Conservation (phyloP, 1,140 invertebrate genomes). For the Aphidius ervi region DNA sequence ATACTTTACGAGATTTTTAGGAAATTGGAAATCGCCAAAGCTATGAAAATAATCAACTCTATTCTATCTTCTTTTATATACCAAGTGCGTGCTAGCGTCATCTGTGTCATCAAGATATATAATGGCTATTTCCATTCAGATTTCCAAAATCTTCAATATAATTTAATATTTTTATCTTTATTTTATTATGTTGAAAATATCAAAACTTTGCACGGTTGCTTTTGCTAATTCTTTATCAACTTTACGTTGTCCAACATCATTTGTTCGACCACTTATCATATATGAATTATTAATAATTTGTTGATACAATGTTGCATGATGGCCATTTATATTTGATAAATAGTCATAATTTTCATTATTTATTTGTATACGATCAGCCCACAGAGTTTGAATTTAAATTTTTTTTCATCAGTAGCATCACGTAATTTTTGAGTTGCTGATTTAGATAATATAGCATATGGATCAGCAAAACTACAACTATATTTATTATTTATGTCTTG, state of each 20-base stretch:
- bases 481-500: slow-evolving; percentile 22
- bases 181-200: too few relatives aligned
- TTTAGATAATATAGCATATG: background rate
- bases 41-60: too few relatives aligned
- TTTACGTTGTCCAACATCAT: slow-evolving; percentile 19
- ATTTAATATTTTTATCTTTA: too few relatives aligned
- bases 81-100: too few relatives aligned
- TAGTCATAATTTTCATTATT: slow-evolving; percentile 30
- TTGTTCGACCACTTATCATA: slow-evolving; percentile 58
- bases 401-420: background rate
- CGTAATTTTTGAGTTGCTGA: background rate
- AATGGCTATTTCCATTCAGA: too few relatives aligned
- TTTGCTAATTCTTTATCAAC: slow-evolving; percentile 60
- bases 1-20: too few relatives aligned
- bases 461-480: background rate
- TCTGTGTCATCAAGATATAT: too few relatives aligned
- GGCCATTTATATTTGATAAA: slow-evolving; percentile 15
- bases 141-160: too few relatives aligned
- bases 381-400: slow-evolving; percentile 10
- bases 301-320: slow-evolving; percentile 47
- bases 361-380: slow-evolving; percentile 24
- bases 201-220: too few relatives aligned
- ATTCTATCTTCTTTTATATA: too few relatives aligned
- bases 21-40: too few relatives aligned
- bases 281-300: slow-evolving; percentile 77